A percentile compares a stretch with the other conserved stretches of the same genome.
These are phyloP conservation scores for Ageneiosus marmoratus DNA, from an alignment of 2,113 vertebrate species.

Conservation along the genomic window DNA sequence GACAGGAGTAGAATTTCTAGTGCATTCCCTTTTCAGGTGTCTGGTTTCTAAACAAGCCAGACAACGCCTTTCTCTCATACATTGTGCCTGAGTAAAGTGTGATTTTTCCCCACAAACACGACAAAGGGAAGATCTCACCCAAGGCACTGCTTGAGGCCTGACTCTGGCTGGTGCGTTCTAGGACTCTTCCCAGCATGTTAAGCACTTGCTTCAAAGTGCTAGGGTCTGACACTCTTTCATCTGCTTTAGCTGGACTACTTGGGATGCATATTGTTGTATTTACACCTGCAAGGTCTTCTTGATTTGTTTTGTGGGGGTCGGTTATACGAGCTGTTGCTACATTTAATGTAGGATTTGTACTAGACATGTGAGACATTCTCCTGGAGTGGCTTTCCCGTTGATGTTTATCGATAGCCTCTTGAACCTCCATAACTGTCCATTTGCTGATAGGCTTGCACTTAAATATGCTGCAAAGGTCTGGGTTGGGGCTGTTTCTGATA, in stretches of 20 bases:
- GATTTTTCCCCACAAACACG: conserved; percentile 9
- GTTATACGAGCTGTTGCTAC: too few relatives aligned
- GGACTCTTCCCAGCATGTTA: conserved; percentile 14
- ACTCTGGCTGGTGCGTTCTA: conserved; percentile 6
- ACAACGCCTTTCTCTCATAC: conserved; percentile 3
- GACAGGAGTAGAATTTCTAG: neutral
- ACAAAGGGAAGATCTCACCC: neutral
- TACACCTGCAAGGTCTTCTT: too few relatives aligned
- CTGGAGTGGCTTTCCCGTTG: too few relatives aligned
- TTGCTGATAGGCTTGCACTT: neutral
- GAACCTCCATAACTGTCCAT: too few relatives aligned
- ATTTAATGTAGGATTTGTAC: too few relatives aligned
- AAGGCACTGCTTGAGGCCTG: too few relatives aligned
- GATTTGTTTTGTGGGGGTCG: too few relatives aligned
- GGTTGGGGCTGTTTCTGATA: conserved; percentile 25
- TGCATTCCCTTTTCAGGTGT: neutral
- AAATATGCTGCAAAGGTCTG: conserved; percentile 26
- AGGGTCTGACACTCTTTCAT: neutral
- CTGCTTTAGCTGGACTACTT: neutral
- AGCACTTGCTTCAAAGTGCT: conserved; percentile 12
- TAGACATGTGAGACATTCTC: too few relatives aligned
- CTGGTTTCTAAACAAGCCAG: neutral
- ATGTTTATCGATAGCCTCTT: too few relatives aligned
- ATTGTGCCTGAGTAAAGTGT: conserved; percentile 14
- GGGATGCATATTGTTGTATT: too few relatives aligned